Evolutionary conservation across 2,797 vertebrate genomes (phyloP).

Genomic region (Lycodopsis pacificus): DNA sequence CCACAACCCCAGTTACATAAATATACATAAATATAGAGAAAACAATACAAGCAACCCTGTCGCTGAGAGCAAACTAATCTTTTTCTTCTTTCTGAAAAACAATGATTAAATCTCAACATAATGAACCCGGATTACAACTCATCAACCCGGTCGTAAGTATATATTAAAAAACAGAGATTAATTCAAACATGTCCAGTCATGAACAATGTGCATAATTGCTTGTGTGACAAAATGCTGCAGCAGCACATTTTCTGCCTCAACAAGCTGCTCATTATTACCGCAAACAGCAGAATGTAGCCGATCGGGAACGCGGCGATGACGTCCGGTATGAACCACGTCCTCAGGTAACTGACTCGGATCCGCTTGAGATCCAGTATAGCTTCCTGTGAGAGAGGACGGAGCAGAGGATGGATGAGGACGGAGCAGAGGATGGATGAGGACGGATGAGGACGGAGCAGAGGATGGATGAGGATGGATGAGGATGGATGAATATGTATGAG

Average conservation of each 20-base stretch:
- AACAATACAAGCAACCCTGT: background rate
- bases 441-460: slow-evolving; percentile 1
- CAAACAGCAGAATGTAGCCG: slow-evolving; percentile 86
- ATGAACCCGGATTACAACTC: background rate
- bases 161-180: background rate
- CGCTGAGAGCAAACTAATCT: background rate
- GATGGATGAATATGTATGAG: no score
- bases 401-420: slow-evolving; percentile 47
- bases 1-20: background rate
- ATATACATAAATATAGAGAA: background rate
- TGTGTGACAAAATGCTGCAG: slow-evolving; percentile 13
- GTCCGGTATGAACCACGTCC: slow-evolving; percentile 86
- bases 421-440: slow-evolving; percentile 58
- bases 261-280: slow-evolving; percentile 70
- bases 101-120: background rate
- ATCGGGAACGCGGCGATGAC: slow-evolving; percentile 86
- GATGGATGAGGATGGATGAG: slow-evolving; percentile 17
- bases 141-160: background rate
- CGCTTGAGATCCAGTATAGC: slow-evolving; percentile 84
- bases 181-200: background rate
- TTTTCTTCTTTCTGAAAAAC: background rate
- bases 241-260: slow-evolving; percentile 8
- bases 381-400: slow-evolving; percentile 69
- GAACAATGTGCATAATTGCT: slow-evolving; percentile 7
- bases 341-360: slow-evolving; percentile 84